A percentile compares a stretch with the other conserved stretches of the same genome.
Conservation (phyloP, 1,140 invertebrate species). For the Thaumatotibia leucotreta region DNA sequence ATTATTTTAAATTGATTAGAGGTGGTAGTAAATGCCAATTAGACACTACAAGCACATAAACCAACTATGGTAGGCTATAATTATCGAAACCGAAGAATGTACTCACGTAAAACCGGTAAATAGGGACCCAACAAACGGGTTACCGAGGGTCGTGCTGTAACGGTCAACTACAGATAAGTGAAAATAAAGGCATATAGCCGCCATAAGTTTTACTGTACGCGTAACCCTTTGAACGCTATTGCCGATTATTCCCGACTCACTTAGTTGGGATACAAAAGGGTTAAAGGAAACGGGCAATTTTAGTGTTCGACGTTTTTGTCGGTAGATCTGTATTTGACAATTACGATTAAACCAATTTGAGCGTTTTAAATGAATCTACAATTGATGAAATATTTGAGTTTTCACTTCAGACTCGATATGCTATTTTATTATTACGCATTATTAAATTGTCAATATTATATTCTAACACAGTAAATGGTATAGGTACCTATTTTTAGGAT, state of each 20-base stretch:
- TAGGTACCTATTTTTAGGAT: no score
- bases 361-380: not conserved
- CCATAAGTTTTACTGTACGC: not conserved
- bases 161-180: not conserved
- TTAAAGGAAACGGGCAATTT: not conserved
- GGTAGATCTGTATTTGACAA: not conserved
- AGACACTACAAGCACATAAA: no score
- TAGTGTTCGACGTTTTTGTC: not conserved
- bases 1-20: no score
- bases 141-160: not conserved
- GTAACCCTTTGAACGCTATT: not conserved
- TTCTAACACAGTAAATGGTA: no score
- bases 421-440: no score
- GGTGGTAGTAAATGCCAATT: no score
- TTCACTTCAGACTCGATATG: no score
- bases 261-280: not conserved
- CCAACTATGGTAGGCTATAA: no score
- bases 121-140: not conserved
- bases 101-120: no score
- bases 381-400: not conserved
- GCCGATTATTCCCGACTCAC: not conserved
- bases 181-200: not conserved
- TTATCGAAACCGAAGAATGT: no score
- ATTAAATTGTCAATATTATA: no score
- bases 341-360: not conserved